Conservation (phyloP, 2,888 invertebrate species). For the Drosophila ustulata region DNA sequence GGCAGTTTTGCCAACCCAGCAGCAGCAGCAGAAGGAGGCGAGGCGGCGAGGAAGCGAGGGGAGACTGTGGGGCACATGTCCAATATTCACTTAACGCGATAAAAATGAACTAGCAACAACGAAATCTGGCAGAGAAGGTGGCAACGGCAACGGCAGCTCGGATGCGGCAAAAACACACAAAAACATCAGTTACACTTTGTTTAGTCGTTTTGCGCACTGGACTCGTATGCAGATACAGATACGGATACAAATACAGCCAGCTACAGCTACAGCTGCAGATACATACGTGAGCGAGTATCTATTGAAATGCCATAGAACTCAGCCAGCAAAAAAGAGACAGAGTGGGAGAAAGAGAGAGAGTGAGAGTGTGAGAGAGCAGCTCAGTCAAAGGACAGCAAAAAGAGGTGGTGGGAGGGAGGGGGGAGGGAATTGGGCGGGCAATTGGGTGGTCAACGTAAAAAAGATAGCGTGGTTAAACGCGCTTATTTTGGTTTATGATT, state of each 20-base stretch:
- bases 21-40: neutral
- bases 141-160: conserved; percentile 38
- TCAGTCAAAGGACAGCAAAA: neutral
- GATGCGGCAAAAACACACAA: conserved; percentile 67
- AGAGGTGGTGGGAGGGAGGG: neutral
- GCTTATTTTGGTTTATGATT: conserved; percentile 80
- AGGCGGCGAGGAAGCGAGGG: neutral
- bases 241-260: conserved; percentile 1
- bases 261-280: conserved; percentile 9
- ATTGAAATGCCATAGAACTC: conserved; percentile 45
- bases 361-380: neutral
- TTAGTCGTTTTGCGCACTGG: conserved; percentile 60
- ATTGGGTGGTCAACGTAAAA: conserved; percentile 59
- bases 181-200: conserved; percentile 79
- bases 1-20: conserved; percentile 27
- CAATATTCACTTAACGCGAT: conserved; percentile 80
- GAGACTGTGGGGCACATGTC: conserved; percentile 65
- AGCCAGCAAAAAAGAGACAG: neutral
- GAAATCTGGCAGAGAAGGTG: conserved; percentile 67
- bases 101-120: conserved; percentile 78
- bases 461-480: conserved; percentile 80
- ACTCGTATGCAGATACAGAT: conserved; percentile 26
- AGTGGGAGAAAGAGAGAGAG: conserved; percentile 1
- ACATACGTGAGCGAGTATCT: conserved; percentile 51
- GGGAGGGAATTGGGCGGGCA: conserved; percentile 8